Evolutionary conservation across 1,140 invertebrate species (phyloP), one percentile per base, ranked within the genome.

Genomic region (Lepidurus couesii): DNA sequence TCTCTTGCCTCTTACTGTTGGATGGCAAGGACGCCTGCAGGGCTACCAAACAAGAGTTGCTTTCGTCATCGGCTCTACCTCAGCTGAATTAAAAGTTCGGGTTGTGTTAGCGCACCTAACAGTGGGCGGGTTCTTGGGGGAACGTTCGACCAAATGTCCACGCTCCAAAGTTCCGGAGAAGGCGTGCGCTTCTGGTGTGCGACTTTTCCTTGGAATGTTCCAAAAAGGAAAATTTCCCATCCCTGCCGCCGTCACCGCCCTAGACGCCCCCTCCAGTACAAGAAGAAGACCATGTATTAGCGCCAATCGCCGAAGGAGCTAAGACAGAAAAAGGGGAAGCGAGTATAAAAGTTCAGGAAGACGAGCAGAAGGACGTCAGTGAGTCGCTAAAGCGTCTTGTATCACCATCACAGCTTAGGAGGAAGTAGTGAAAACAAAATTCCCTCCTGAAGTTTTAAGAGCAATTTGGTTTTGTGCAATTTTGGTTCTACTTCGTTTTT

Each of bases 271-370:
- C 53, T 65, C 53, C 53, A 65, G 16, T n/a, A 65, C 16, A 21
- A 21, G 53, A 65, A 65, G 21, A 7, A 65, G 53, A 65, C 53
- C 53, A 65, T 13, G 53, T 65, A 65, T 65, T 65, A 65, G 21
- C 53, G 53, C 53, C 53, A 21, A 65, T 65, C 53, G 53, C 53
- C 53, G 53, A 65, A 65, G 53, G 53, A 21, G 53, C 21, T n/a
- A 65, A 65, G 53, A 65, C 53, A 65, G 53, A 65, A 65, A 65
- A 65, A 65, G 53, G 53, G 53, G 53, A 65, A 65, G 53, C 16
- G 53, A 65, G 53, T 65, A 65, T 65, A 65, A 65, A 65, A n/a
- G 53, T 65, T 13, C 53, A 9, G 13, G 53, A 65, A 65, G 53
- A 65, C 53, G 53, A 65, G 53, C 53, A 9, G 21, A 21, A 65